phyloP scores from a whole-genome alignment of 2,113 vertebrate genomes.

The Scortum barcoo region DNA sequence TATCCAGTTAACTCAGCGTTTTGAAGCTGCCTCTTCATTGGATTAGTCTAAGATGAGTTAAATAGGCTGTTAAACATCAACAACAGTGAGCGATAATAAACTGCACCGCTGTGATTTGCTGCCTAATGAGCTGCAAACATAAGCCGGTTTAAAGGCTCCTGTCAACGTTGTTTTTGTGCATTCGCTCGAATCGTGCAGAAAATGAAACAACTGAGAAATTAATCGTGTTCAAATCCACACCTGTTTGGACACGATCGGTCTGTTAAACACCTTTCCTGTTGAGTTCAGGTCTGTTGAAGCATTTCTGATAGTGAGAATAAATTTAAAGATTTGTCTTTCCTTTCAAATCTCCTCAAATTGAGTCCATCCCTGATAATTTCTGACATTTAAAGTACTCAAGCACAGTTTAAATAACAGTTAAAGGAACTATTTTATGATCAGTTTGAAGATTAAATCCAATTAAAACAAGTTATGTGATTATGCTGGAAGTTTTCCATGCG shows the following conservation, averaged over 20 bases:
- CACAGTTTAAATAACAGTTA: neutral
- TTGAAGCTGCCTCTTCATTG: neutral
- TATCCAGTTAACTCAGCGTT: neutral
- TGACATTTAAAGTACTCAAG: neutral
- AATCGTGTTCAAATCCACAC: neutral
- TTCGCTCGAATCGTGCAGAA: neutral
- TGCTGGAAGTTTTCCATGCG: too few relatives aligned
- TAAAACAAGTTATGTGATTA: neutral
- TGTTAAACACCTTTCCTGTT: neutral
- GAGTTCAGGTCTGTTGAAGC: neutral
- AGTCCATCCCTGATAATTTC: neutral
- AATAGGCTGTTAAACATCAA: neutral
- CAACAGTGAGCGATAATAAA: neutral
- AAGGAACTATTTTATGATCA: neutral
- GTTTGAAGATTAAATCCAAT: neutral
- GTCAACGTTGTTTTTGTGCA: neutral
- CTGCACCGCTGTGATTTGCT: neutral
- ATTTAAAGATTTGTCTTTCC: neutral
- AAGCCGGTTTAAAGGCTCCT: neutral
- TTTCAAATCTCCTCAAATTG: neutral
- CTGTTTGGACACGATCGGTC: neutral
- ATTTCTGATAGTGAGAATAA: neutral
- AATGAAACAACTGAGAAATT: neutral
- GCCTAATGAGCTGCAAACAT: conserved; percentile 29
- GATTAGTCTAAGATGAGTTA: conserved; percentile 12